Conservation (phyloP, 2,113 vertebrate species). For the chimpanzee (Pan troglodytes) region NHGRI_mPanTro3-v2.1_pri NC_072407.2:89425501-89426000, state of each 20-base stretch:
- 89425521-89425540: background rate
- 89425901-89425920: background rate
- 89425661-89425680: background rate
- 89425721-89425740: fast-evolving
- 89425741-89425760: background rate
- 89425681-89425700: background rate
- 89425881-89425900: background rate
- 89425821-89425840: background rate
- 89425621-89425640: background rate
- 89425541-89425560: background rate
- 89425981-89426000: background rate
- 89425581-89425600: background rate
- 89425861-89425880: background rate
- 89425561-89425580: background rate
- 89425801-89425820: background rate
- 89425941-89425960: background rate
- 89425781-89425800: background rate
- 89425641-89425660: background rate
- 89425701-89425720: background rate
- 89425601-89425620: no score
- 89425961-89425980: background rate
- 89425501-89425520: background rate
- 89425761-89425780: background rate
- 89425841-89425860: background rate
- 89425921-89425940: background rate